phyloP scores from a whole-genome alignment of 2,797 vertebrate species.

The Hemitrygon akajei region DNA sequence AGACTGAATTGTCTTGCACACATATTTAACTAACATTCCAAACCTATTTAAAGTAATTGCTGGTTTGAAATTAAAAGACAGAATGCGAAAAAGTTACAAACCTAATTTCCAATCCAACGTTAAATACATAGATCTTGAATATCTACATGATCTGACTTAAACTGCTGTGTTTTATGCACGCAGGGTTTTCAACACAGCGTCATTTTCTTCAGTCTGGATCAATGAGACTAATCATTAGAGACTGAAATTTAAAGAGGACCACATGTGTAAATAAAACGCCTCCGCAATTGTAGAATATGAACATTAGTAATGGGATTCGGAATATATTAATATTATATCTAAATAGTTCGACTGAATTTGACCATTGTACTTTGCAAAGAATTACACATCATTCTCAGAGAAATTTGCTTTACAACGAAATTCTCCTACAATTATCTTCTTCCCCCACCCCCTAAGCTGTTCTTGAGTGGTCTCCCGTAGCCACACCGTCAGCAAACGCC shows the following conservation, averaged over 20 bases:
- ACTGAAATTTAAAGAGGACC: neutral
- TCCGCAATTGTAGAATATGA: neutral
- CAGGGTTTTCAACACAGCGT: neutral
- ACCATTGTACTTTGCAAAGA: neutral
- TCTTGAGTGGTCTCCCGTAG: neutral
- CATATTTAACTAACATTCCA: neutral
- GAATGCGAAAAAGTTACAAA: neutral
- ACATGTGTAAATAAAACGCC: neutral
- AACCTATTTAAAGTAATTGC: neutral
- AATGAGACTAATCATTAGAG: neutral
- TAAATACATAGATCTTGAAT: neutral
- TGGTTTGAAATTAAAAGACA: neutral
- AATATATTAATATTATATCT: neutral
- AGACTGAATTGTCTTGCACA: neutral
- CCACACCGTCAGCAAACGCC: neutral
- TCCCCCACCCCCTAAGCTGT: too few species aligned
- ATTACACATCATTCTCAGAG: neutral
- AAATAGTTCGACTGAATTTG: neutral
- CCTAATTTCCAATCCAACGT: neutral
- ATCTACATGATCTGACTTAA: neutral
- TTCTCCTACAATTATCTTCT: neutral
- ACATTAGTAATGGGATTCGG: neutral
- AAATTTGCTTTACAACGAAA: conserved; percentile 3
- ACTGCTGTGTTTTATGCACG: neutral
- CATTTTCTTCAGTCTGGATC: neutral